A percentile compares a stretch with the other conserved stretches of the same genome.
These are phyloP conservation scores for Caenorhabditis latens DNA, from an alignment of 1,140 invertebrate genomes.

Conservation along the genomic window DNA sequence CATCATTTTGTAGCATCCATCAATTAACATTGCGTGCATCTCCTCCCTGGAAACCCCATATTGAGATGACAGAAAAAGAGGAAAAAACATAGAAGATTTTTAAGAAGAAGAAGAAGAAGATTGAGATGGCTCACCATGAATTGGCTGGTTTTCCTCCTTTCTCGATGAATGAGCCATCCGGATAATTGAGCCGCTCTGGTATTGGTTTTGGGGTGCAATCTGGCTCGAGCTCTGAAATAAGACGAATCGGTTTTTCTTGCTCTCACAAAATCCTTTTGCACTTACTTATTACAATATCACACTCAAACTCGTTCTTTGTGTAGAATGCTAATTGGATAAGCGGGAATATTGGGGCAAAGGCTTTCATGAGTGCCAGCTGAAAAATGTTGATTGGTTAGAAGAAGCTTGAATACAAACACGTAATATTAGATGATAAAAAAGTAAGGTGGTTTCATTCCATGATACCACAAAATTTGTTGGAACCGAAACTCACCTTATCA, in stretches of 20 bases:
- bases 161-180: conserved; percentile 61
- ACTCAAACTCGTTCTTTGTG: conserved; percentile 52
- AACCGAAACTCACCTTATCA: conserved; percentile 57
- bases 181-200: conserved; percentile 61
- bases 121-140: conserved; percentile 25
- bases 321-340: conserved; percentile 62
- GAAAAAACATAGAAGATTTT: background rate
- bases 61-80: background rate
- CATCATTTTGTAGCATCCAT: conserved; percentile 62
- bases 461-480: background rate
- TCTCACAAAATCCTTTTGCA: background rate
- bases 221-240: conserved; percentile 58
- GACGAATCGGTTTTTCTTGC: background rate
- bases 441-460: background rate
- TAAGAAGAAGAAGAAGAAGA: background rate
- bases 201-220: conserved; percentile 33
- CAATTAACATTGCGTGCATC: conserved; percentile 61
- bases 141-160: conserved; percentile 42
- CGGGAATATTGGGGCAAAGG: conserved; percentile 59
- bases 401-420: background rate
- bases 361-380: conserved; percentile 62
- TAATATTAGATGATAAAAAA: background rate
- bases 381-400: conserved; percentile 3
- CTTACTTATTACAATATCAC: conserved; percentile 53
- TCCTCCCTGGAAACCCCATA: conserved; percentile 58